Evolutionary conservation across 1,140 invertebrate species (phyloP).

Genomic region (Sinonovacula constricta): DNA sequence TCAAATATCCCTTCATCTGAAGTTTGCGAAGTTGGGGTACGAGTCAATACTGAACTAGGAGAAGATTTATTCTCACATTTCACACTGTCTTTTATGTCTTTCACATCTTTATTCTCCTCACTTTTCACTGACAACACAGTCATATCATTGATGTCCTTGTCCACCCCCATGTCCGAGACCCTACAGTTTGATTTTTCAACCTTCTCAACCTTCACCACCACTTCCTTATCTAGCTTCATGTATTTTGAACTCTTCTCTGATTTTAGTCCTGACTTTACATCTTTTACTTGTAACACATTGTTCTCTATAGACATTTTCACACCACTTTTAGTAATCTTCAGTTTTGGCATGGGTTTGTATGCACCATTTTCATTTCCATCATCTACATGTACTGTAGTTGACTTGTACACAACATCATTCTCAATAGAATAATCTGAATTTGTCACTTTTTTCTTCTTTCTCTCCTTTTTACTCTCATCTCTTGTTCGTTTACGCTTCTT

Average conservation of each 20-base stretch:
- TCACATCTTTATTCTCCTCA: constrained; percentile 41
- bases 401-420: constrained; percentile 61
- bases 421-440: constrained; percentile 48
- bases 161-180: constrained; percentile 13
- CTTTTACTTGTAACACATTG: constrained; percentile 22
- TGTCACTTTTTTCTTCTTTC: constrained; percentile 67
- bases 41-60: too few relatives aligned
- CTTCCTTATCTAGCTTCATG: constrained; percentile 30
- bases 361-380: constrained; percentile 50
- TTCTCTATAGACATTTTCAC: constrained; percentile 50
- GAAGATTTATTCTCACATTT: constrained; percentile 30
- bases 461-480: constrained; percentile 69
- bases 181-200: constrained; percentile 1
- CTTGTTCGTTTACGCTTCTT: constrained; percentile 72
- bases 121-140: constrained; percentile 37
- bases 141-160: not conserved
- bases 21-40: constrained; percentile 40
- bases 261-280: constrained; percentile 12
- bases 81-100: constrained; percentile 34
- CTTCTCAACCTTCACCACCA: constrained; percentile 25
- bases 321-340: constrained; percentile 64
- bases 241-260: constrained; percentile 10
- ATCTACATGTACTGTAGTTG: constrained; percentile 57
- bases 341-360: constrained; percentile 59
- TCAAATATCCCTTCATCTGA: constrained; percentile 53